A percentile compares a stretch with the other conserved stretches of the same genome.
Conservation (phyloP, 2,797 vertebrate genomes). For the Chelidonichthys spinosus region DNA sequence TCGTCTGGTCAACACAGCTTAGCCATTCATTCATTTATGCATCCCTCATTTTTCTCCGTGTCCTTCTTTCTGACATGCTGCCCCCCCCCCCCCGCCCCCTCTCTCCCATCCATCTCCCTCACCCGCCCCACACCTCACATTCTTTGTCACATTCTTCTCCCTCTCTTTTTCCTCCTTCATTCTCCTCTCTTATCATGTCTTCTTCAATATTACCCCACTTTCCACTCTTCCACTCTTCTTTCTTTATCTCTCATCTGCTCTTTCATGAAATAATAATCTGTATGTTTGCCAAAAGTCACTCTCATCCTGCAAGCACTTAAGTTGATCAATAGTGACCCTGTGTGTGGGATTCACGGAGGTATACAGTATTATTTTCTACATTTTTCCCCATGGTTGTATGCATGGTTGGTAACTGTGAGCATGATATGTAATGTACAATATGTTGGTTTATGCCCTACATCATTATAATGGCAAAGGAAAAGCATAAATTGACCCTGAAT, state of each 20-base stretch:
- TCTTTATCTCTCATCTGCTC: slow-evolving; percentile 44
- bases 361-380: not conserved
- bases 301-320: slow-evolving; percentile 78
- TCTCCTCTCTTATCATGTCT: not conserved
- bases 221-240: slow-evolving; percentile 11
- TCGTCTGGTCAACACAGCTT: slow-evolving; percentile 56
- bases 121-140: slow-evolving; percentile 2
- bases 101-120: slow-evolving; percentile 30
- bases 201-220: slow-evolving; percentile 9
- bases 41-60: slow-evolving; percentile 52
- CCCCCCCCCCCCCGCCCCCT: slow-evolving; percentile 32
- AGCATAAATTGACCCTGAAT: slow-evolving; percentile 41
- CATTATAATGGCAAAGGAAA: slow-evolving; percentile 45
- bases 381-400: not conserved
- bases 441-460: slow-evolving; percentile 17
- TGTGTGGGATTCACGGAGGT: slow-evolving; percentile 31
- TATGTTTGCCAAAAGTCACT: slow-evolving; percentile 81
- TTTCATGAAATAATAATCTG: slow-evolving; percentile 72
- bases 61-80: slow-evolving; percentile 55
- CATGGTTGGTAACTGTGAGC: not conserved
- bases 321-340: slow-evolving; percentile 77
- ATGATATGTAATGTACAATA: not conserved
- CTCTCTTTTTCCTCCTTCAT: not conserved
- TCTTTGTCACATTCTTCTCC: slow-evolving; percentile 7
- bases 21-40: slow-evolving; percentile 61